Conservation (phyloP, 2,797 vertebrate genomes). For the Triplophysa yarkandensis region DNA sequence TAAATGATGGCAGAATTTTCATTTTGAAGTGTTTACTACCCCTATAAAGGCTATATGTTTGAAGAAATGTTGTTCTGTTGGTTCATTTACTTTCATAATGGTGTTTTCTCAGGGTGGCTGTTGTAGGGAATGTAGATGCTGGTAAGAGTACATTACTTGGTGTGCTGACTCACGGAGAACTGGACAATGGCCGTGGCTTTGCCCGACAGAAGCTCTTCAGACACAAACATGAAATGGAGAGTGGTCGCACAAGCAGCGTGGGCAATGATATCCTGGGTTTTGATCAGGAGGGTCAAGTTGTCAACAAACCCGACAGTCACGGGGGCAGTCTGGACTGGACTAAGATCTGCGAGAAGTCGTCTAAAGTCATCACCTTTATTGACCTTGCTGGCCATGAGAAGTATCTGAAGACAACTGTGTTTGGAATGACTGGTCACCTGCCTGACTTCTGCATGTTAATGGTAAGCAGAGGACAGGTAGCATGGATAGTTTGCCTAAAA, state of each 20-base stretch:
- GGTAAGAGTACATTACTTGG: slow-evolving; percentile 96
- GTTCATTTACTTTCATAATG: neutral
- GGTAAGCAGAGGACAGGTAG: slow-evolving; percentile 72
- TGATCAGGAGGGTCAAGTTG: slow-evolving; percentile 92
- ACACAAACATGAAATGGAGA: slow-evolving; percentile 98
- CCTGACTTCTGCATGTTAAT: slow-evolving; percentile 99
- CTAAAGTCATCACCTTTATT: slow-evolving; percentile 97
- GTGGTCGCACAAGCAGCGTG: slow-evolving; percentile 96
- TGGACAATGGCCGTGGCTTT: slow-evolving; percentile 97
- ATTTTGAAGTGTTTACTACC: no score
- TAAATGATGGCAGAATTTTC: no score
- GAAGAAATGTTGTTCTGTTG: neutral
- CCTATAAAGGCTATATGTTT: no score
- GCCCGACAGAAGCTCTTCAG: slow-evolving; percentile 98
- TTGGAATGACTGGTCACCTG: slow-evolving; percentile 96
- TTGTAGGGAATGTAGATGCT: slow-evolving; percentile 96
- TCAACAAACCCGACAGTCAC: slow-evolving; percentile 95
- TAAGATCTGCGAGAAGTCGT: slow-evolving; percentile 96
- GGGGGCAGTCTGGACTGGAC: slow-evolving; percentile 97
- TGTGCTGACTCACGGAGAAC: slow-evolving; percentile 92
- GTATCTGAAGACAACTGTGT: slow-evolving; percentile 97
- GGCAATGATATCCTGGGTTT: slow-evolving; percentile 98
- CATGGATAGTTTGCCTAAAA: no score
- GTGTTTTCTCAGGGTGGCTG: slow-evolving; percentile 84
- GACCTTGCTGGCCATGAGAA: slow-evolving; percentile 96